These are phyloP conservation scores for Chlorodrepanis virens DNA, from an alignment of 2,113 vertebrate genomes.

Conservation along the genomic window DNA sequence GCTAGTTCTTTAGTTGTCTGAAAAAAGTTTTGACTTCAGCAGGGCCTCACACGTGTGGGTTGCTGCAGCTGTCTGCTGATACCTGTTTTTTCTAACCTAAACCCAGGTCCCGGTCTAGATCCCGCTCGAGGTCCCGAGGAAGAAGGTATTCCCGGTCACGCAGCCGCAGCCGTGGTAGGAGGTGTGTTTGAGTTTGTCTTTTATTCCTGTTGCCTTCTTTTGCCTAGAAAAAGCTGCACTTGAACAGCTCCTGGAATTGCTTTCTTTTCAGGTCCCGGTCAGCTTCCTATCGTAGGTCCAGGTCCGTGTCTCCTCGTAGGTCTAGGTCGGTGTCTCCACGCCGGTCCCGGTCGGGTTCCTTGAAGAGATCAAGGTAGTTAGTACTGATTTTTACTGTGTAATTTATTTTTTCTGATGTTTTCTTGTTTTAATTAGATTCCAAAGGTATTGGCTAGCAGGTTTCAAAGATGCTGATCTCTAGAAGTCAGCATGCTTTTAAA, in stretches of 20 bases:
- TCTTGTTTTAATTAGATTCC: not conserved
- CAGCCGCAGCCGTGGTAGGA: slow-evolving; percentile 83
- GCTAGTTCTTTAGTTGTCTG: slow-evolving; percentile 72
- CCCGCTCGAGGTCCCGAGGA: slow-evolving; percentile 82
- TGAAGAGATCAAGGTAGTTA: slow-evolving; percentile 84
- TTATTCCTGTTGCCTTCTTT: not conserved
- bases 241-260: not conserved
- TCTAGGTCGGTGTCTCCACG: slow-evolving; percentile 81
- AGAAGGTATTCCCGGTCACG: slow-evolving; percentile 81
- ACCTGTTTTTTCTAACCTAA: slow-evolving; percentile 69
- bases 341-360: slow-evolving; percentile 80
- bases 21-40: not conserved
- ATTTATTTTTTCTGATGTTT: not conserved
- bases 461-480: not conserved
- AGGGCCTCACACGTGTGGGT: slow-evolving; percentile 38
- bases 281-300: slow-evolving; percentile 78
- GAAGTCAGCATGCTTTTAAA: not conserved
- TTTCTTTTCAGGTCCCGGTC: slow-evolving; percentile 75
- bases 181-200: slow-evolving; percentile 59
- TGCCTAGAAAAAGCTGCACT: not conserved
- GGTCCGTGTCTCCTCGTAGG: slow-evolving; percentile 83
- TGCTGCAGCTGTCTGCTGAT: slow-evolving; percentile 39
- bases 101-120: slow-evolving; percentile 82
- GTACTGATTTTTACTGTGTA: rapidly evolving
- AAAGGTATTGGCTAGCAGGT: not conserved